phyloP scores from a whole-genome alignment of 1,140 invertebrate genomes.

The Musca vetustissima region DNA sequence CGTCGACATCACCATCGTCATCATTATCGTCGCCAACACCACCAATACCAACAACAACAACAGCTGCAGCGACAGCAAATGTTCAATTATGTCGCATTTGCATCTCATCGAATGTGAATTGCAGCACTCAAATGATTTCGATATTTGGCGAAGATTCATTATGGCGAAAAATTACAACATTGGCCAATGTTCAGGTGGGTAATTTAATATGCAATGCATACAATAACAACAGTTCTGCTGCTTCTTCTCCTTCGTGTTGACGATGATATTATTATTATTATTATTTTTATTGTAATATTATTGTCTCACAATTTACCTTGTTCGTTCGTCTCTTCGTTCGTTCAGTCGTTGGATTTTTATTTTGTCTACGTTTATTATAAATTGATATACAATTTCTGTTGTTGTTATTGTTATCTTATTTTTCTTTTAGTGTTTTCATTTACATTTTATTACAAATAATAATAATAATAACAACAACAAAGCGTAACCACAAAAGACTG shows the following conservation, averaged over 20 bases:
- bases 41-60: no score
- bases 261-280: no score
- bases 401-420: no score
- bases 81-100: constrained; percentile 50
- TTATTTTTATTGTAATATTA: no score
- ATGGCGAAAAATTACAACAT: constrained; percentile 52
- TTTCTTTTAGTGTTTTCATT: background rate
- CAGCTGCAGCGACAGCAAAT: constrained; percentile 41
- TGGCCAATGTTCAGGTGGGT: constrained; percentile 51
- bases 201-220: background rate
- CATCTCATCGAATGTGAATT: constrained; percentile 45
- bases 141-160: constrained; percentile 53
- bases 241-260: background rate
- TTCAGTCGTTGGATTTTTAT: no score
- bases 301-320: background rate
- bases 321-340: no score
- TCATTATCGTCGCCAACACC: background rate
- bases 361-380: no score
- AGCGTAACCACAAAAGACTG: no score
- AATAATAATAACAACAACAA: background rate
- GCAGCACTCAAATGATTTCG: constrained; percentile 47
- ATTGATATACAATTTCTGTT: background rate
- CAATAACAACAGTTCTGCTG: background rate
- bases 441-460: background rate
- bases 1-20: no score